Base-by-base conservation (phyloP, 2,113 vertebrate genomes). In the Mola mola region DNA sequence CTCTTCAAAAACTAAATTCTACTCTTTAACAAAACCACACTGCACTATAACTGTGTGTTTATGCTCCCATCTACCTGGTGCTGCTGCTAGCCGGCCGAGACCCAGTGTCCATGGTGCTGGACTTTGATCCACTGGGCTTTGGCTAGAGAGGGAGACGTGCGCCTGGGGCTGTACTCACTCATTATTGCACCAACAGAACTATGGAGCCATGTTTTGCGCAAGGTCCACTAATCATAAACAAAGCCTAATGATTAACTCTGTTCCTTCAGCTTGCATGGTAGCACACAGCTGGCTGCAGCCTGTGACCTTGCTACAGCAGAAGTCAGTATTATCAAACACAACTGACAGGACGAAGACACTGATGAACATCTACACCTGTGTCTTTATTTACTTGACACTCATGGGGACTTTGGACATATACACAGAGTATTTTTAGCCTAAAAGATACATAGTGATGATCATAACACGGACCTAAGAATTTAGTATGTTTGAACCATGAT, bases 191-290 rank as follows among this genome's bases (percentile, higher is more conserved):
- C 55, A 68, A 58, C 25, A 28, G 66, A 58, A 63, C 78, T 64
- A 53, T 51, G 44, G 41, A 83, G 70, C 65, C 7, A 5, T 24
- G 8, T 70, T 87, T 87, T 88, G 83, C 72, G 57, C 81, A 91
- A 90, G 24, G 59, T 40, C 55, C 61, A 46, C 80, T 82, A 90
- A 90, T 89, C 89, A 91, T 89, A 88, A 91, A 90, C 82, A 80
- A 72, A 52, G 61, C 41, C 63, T 85, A 91, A 92, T 91, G 47
- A 91, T 92, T 91, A 91, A 92, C 90, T 64, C 26, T 58, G 57
- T 76, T 88, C 76, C 82, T 78, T 86, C 60, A 15, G 57, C 12
- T 19, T 43, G 17, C 65, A 34, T 46, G 49, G 61, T 20, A 47
- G 68, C 48, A 21, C 24, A 47, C 42, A 82, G 76, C 65, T 72